Conservation (phyloP, 2,888 invertebrate genomes). For the Caenorhabditis parvicauda region DNA sequence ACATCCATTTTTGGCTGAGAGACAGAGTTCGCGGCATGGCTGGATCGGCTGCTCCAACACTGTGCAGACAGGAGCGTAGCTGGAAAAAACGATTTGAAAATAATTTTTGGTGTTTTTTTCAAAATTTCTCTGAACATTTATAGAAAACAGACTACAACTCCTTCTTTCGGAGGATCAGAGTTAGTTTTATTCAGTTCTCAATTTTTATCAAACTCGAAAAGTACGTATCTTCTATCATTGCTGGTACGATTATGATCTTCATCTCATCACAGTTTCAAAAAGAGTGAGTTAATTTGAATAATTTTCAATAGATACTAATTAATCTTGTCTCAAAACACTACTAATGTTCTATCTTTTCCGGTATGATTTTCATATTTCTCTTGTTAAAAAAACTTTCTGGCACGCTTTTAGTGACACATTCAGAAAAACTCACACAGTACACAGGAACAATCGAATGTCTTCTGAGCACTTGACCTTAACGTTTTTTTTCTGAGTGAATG, state of each 20-base stretch:
- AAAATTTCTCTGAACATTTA: neutral
- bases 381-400: neutral
- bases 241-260: no score
- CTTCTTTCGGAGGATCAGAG: no score
- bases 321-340: no score
- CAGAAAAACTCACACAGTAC: conserved; percentile 72
- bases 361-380: neutral
- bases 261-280: no score
- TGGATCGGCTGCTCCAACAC: conserved; percentile 71
- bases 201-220: no score
- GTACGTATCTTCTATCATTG: no score
- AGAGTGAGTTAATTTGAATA: no score
- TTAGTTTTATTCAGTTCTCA: no score
- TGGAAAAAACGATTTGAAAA: conserved; percentile 6
- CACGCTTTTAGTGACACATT: neutral
- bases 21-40: conserved; percentile 65
- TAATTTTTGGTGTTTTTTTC: neutral
- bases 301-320: no score
- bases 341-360: no score
- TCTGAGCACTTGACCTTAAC: conserved; percentile 76
- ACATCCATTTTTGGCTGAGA: conserved; percentile 63
- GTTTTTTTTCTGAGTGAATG: neutral
- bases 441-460: conserved; percentile 88
- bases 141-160: no score
- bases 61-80: conserved; percentile 86